Evolutionary conservation across 1,140 invertebrate species (phyloP).

Genomic region (Caenorhabditis inopinata): DNA sequence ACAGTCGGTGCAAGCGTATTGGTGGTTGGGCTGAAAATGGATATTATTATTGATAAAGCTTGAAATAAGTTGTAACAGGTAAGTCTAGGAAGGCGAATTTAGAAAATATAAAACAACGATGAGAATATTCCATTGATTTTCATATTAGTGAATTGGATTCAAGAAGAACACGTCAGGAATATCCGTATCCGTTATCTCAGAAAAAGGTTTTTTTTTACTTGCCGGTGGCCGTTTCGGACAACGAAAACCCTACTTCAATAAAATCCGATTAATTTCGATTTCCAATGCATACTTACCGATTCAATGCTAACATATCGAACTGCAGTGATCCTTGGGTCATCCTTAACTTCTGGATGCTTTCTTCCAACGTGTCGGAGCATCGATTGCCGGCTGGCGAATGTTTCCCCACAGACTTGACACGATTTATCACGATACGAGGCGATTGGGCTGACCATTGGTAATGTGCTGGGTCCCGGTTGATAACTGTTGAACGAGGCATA

Average conservation of each 20-base stretch:
- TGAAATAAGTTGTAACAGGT: too few species aligned
- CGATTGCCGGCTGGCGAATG: neutral
- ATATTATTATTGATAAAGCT: neutral
- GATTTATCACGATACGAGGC: neutral
- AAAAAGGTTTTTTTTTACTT: too few species aligned
- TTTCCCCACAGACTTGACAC: neutral
- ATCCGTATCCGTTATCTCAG: too few species aligned
- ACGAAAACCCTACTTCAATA: too few species aligned
- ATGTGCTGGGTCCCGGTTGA: neutral
- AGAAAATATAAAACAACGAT: too few species aligned
- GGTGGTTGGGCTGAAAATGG: neutral
- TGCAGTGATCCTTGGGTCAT: neutral
- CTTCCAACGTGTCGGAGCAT: conserved; percentile 20
- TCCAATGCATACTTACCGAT: neutral
- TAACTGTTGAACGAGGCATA: neutral
- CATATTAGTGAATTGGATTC: too few species aligned
- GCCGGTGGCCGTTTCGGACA: too few species aligned
- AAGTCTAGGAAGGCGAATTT: too few species aligned
- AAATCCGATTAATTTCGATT: too few species aligned
- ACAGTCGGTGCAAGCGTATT: neutral
- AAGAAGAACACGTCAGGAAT: too few species aligned
- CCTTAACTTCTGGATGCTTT: conserved; percentile 3
- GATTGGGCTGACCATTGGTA: neutral
- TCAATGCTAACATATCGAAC: neutral
- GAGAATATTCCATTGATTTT: too few species aligned